Base-by-base conservation (phyloP, 1,140 invertebrate species). In the Hycleus cichorii region DNA sequence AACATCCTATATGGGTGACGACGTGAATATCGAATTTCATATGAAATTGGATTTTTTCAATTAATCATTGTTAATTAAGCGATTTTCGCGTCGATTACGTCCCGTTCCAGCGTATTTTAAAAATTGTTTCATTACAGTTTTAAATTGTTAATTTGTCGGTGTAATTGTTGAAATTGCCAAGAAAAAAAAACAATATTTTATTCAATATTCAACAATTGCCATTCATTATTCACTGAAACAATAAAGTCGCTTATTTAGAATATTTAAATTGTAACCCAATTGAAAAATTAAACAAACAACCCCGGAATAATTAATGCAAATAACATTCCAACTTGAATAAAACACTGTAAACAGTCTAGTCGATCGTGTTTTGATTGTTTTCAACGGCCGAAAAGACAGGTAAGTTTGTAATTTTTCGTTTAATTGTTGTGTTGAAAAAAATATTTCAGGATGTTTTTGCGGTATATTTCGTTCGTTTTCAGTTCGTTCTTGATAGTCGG, bases 251-350 rank as follows among this genome's bases (percentile, higher is more conserved):
- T 46, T 53, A 53, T 46, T 53, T 42, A 12, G 39, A 52, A 43
- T 44, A 52, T 52, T 53, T 45, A 53, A 53, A 53, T 53, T 12
- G 45, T 46, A 38, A 46, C 51, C 51, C 32, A 46, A 46, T 45
- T 53, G 39, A 53, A 45, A 53, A 53, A 53, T 53, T 46, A 32
- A 53, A 53, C 45, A 38, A 53, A 53, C 51, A 49, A 11, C 8
- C 18, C 46, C 42, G 32, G 7, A 39, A 51, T 51, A 39, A 51
- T 39, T 53, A 42, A 53, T 53, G 27, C 39, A 39, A 49, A 49
- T 49, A 32, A 25, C 39, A 43, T 45, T n/a, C 8, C 39, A 43
- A 52, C 11, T 25, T 43, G 12, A 46, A 32, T 25, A 27, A 39
- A n/a, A 12, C 25, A 11, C 32, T 32, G 7, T 32, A 46, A 53